These are phyloP conservation scores for Sarcophaga caerulescens DNA, from an alignment of 2,888 invertebrate species.

Conservation along the genomic window DNA sequence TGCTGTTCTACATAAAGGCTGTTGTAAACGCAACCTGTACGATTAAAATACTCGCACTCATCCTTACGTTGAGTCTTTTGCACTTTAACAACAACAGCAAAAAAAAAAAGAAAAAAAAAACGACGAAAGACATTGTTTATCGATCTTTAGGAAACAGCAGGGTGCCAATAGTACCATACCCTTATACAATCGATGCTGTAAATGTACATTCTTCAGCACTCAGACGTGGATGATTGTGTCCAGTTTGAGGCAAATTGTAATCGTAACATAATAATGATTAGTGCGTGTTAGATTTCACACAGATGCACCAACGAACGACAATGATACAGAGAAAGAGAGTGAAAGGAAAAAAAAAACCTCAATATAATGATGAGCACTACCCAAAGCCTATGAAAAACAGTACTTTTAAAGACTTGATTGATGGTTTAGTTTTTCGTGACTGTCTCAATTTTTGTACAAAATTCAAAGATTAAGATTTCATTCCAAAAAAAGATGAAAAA, in stretches of 20 bases:
- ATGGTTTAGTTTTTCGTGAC: neutral
- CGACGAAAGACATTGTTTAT: constrained; percentile 72
- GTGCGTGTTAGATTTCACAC: constrained; percentile 70
- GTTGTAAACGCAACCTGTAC: constrained; percentile 35
- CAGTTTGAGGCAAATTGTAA: constrained; percentile 58
- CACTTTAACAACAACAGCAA: constrained; percentile 58
- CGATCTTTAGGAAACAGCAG: constrained; percentile 73
- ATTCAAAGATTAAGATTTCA: too few relatives aligned
- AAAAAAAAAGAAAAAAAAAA: neutral
- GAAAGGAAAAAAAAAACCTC: neutral
- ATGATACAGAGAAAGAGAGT: constrained; percentile 37
- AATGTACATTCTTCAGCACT: neutral
- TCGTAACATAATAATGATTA: constrained; percentile 69
- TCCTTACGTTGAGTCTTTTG: constrained; percentile 65
- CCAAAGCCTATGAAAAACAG: neutral
- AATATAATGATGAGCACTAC: constrained; percentile 40
- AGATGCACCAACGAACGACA: constrained; percentile 59
- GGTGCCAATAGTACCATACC: constrained; percentile 68
- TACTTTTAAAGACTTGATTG: neutral
- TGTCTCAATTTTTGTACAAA: neutral
- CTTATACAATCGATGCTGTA: constrained; percentile 20
- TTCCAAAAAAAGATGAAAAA: too few relatives aligned
- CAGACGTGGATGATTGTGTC: constrained; percentile 3
- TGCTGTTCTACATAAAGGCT: constrained; percentile 41
- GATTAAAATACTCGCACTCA: neutral